Percentiles rank a stretch among this genome's conserved stretches.
phyloP scores from a whole-genome alignment of 2,888 invertebrate species.

The Meiosimyza decipiens region DNA sequence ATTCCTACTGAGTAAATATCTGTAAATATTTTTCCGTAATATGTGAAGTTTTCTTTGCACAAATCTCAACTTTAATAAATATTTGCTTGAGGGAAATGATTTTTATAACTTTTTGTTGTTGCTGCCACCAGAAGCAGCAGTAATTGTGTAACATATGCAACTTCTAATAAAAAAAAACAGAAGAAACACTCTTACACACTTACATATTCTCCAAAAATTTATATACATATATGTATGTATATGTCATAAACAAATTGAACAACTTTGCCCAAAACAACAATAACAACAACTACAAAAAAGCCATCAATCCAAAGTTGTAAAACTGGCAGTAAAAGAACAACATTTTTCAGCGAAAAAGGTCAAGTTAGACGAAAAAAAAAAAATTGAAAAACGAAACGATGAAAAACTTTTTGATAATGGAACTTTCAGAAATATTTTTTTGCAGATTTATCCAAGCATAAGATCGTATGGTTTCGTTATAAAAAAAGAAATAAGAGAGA shows the following conservation, averaged over 20 bases:
- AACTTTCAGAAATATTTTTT: neutral
- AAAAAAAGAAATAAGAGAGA: too few relatives aligned
- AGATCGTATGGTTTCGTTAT: neutral
- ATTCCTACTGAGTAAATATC: too few relatives aligned
- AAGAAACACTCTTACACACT: neutral
- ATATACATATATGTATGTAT: too few relatives aligned
- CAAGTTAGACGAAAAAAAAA: neutral
- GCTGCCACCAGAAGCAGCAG: neutral
- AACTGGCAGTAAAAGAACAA: neutral
- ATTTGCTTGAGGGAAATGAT: conserved; percentile 12
- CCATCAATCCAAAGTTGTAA: conserved; percentile 15
- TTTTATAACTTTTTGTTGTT: conserved; percentile 9
- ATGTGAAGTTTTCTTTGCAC: conserved; percentile 6
- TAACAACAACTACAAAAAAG: neutral
- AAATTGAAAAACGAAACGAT: neutral
- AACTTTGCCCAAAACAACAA: neutral
- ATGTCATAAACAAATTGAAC: conserved; percentile 8
- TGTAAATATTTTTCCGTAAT: neutral
- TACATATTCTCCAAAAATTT: neutral
- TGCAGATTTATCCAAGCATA: conserved; percentile 2
- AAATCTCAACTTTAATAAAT: conserved; percentile 19
- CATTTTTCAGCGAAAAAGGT: neutral
- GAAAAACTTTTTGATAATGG: neutral
- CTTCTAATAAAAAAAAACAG: neutral
- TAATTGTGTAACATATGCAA: neutral